These are phyloP conservation scores for Drosophila nigricruria DNA, from an alignment of 2,888 invertebrate genomes.

Conservation along the genomic window DNA sequence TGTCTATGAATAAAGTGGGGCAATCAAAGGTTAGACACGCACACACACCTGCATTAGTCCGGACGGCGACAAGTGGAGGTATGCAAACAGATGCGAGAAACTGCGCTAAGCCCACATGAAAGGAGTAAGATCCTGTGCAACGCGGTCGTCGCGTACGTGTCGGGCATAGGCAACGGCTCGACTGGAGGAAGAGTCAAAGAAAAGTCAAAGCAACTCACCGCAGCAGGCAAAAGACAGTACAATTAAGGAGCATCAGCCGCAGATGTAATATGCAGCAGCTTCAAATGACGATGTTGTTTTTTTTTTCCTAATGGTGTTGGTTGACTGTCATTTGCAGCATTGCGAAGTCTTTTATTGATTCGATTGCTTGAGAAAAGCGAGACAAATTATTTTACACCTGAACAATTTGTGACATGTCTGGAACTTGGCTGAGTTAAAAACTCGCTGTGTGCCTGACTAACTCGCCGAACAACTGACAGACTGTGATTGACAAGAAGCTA, in stretches of 20 bases:
- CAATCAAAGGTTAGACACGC: conserved; percentile 62
- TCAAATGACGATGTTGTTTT: conserved; percentile 48
- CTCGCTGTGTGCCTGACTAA: conserved; percentile 23
- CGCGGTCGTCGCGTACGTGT: conserved; percentile 52
- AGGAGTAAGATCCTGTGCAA: conserved; percentile 57
- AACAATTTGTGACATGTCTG: conserved; percentile 72
- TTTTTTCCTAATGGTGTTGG: background rate
- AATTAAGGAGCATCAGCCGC: conserved; percentile 60
- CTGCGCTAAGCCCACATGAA: conserved; percentile 54
- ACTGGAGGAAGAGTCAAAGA: background rate
- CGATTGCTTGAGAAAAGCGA: conserved; percentile 64
- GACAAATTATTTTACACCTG: conserved; percentile 75
- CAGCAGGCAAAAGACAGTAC: conserved; percentile 36
- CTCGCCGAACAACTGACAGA: conserved; percentile 25
- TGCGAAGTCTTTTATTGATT: conserved; percentile 54
- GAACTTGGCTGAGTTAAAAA: conserved; percentile 44
- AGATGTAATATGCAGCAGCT: conserved; percentile 37
- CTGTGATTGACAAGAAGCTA: conserved; percentile 46
- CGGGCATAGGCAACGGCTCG: conserved; percentile 44
- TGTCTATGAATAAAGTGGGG: conserved; percentile 59
- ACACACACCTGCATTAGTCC: conserved; percentile 3
- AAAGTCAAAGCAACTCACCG: background rate
- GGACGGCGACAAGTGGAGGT: conserved; percentile 3
- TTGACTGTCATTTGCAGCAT: conserved; percentile 47
- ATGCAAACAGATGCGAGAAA: conserved; percentile 44